Conservation (phyloP, 2,888 invertebrate genomes). For the Plagiodera versicolora region DNA sequence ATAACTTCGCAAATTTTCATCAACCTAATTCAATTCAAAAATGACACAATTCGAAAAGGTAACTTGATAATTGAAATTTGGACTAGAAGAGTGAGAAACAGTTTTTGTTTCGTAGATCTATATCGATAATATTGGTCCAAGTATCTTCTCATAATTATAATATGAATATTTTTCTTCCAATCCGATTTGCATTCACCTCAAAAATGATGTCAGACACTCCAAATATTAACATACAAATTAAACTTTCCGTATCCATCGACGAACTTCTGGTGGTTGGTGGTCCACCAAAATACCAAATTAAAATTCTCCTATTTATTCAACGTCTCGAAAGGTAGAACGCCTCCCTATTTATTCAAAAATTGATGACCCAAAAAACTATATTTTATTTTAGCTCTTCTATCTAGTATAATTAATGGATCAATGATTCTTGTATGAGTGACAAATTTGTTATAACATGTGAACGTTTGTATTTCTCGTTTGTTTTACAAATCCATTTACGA, state of each 20-base stretch:
- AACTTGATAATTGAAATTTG: no score
- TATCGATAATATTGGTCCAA: no score
- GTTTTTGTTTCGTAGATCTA: no score
- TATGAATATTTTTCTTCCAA: no score
- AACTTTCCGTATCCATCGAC: constrained; percentile 1
- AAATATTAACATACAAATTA: constrained; percentile 14
- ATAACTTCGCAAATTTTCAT: no score
- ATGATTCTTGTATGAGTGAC: constrained; percentile 6
- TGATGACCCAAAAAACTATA: constrained; percentile 6
- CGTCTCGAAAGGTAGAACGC: constrained; percentile 5
- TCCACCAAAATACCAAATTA: constrained; percentile 5
- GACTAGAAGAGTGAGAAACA: no score
- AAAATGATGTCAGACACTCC: background rate
- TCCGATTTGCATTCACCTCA: no score
- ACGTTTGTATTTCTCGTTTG: constrained; percentile 11
- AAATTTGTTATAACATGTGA: constrained; percentile 9
- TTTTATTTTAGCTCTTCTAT: constrained; percentile 4
- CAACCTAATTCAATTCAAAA: no score
- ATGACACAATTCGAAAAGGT: no score
- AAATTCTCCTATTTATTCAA: constrained; percentile 10
- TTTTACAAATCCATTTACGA: constrained; percentile 3
- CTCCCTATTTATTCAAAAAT: constrained; percentile 3
- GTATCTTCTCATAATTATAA: no score
- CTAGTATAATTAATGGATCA: constrained; percentile 6
- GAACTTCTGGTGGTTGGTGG: constrained; percentile 7